Conservation (phyloP, 2,888 invertebrate species). For the Zaprionus lineosus region DNA sequence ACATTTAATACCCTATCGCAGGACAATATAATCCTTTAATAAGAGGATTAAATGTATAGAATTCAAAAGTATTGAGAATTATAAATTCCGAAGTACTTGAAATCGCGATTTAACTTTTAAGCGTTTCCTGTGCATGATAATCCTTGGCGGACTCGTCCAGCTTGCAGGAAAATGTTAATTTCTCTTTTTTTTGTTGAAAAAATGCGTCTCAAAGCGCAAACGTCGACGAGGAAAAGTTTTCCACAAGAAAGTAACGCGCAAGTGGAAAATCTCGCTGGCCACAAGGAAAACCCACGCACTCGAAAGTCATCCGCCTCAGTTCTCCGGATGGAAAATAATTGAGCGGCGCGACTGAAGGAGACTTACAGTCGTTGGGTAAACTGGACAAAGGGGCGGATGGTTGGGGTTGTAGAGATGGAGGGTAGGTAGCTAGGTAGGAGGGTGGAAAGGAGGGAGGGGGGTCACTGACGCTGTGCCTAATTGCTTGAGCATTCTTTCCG, state of each 20-base stretch:
- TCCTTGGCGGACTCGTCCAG: conserved; percentile 13
- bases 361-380: too few relatives aligned
- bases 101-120: too few relatives aligned
- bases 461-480: conserved; percentile 53
- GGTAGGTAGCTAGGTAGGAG: too few relatives aligned
- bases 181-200: conserved; percentile 17
- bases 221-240: conserved; percentile 39
- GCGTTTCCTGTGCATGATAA: conserved; percentile 29
- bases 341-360: too few relatives aligned
- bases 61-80: too few relatives aligned
- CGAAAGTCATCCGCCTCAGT: conserved; percentile 1
- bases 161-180: conserved; percentile 10
- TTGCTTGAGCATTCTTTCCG: conserved; percentile 47
- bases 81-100: too few relatives aligned
- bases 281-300: conserved; percentile 31
- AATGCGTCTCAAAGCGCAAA: conserved; percentile 4
- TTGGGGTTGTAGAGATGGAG: too few relatives aligned
- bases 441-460: background rate
- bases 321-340: background rate
- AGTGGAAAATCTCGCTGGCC: conserved; percentile 50
- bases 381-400: too few relatives aligned
- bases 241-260: conserved; percentile 34
- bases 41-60: background rate
- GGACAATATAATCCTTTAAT: background rate
- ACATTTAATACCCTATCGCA: too few relatives aligned